These are phyloP conservation scores for Distichodus sexfasciatus DNA, from an alignment of 2,797 vertebrate genomes.

Conservation along the genomic window DNA sequence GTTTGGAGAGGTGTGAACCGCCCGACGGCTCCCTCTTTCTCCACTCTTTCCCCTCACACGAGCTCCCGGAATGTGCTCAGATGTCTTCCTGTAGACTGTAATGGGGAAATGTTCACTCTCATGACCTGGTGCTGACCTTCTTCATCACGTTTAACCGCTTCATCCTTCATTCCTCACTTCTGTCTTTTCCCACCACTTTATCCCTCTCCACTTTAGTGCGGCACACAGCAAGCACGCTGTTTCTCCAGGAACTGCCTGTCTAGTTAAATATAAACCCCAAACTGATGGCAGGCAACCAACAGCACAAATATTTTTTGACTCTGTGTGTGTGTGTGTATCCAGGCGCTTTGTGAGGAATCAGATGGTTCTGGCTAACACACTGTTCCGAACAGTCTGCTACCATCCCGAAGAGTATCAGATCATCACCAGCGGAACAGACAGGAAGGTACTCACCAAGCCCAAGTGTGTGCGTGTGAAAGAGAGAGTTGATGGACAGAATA, in stretches of 20 bases:
- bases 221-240: too few relatives aligned
- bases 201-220: neutral
- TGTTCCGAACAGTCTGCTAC: constrained; percentile 85
- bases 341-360: constrained; percentile 82
- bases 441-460: constrained; percentile 66
- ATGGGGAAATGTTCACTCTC: too few relatives aligned
- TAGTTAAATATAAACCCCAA: too few relatives aligned
- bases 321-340: constrained; percentile 3
- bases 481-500: too few relatives aligned
- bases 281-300: too few relatives aligned
- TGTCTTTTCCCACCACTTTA: neutral
- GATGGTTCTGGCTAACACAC: constrained; percentile 79
- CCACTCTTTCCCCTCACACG: neutral
- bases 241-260: too few relatives aligned
- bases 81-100: too few relatives aligned
- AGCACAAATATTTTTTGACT: too few relatives aligned
- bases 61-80: too few relatives aligned
- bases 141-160: neutral
- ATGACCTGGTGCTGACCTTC: too few relatives aligned
- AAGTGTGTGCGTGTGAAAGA: neutral
- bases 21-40: neutral
- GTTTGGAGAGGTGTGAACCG: too few relatives aligned
- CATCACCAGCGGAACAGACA: constrained; percentile 85
- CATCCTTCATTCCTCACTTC: neutral
- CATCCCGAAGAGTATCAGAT: constrained; percentile 87